phyloP scores from a whole-genome alignment of 1,140 invertebrate genomes.

The Sitophilus oryzae region DNA sequence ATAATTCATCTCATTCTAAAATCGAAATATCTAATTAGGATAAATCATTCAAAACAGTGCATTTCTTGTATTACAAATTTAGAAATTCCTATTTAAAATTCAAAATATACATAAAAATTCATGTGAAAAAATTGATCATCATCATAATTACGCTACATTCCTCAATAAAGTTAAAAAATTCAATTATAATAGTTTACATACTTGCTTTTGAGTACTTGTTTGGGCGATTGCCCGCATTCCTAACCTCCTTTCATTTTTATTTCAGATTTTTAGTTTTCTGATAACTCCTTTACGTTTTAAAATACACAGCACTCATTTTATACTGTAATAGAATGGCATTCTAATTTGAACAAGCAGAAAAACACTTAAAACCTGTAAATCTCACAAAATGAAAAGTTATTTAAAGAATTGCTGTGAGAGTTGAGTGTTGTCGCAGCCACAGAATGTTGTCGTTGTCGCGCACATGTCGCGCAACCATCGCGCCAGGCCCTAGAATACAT shows the following conservation, averaged over 20 bases:
- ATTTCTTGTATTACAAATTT: too few species aligned
- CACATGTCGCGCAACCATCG: too few species aligned
- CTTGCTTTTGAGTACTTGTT: conserved; percentile 34
- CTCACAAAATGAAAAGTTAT: conserved; percentile 1
- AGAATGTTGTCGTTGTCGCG: too few species aligned
- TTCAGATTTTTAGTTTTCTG: conserved; percentile 11
- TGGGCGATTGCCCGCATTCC: conserved; percentile 39
- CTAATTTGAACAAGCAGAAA: conserved; percentile 3
- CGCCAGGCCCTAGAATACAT: too few species aligned
- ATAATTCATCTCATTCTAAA: conserved; percentile 34
- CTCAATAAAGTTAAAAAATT: conserved; percentile 7
- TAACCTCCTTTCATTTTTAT: conserved; percentile 41
- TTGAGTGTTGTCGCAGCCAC: too few species aligned
- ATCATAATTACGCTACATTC: too few species aligned
- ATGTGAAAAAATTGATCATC: too few species aligned
- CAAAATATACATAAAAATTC: too few species aligned
- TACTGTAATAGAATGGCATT: too few species aligned
- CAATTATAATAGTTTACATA: conserved; percentile 25
- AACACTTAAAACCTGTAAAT: conserved; percentile 3
- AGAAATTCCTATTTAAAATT: too few species aligned
- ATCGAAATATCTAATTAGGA: too few species aligned
- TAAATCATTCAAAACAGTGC: too few species aligned
- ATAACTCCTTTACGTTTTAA: neutral
- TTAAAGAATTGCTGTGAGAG: conserved; percentile 13
- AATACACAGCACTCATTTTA: neutral